Evolutionary conservation across 2,113 vertebrate species (phyloP).

Genomic region (Suricata suricatta): DNA sequence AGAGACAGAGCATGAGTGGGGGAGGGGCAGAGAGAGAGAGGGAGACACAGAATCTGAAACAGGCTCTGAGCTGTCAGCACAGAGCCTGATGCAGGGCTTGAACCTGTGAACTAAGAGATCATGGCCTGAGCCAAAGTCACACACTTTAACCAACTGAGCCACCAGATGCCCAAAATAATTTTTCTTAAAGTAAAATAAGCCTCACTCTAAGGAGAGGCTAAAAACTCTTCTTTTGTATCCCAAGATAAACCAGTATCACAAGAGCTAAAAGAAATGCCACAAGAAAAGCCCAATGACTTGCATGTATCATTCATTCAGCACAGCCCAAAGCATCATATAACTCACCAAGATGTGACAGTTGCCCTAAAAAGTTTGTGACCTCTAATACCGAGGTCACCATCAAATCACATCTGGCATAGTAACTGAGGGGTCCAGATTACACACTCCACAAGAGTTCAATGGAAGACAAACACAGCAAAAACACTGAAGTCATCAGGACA

Average conservation of each 20-base stretch:
- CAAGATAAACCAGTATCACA: not conserved
- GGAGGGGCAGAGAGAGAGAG: too few species aligned
- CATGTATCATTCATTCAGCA: not conserved
- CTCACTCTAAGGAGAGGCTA: not conserved
- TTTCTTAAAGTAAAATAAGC: not conserved
- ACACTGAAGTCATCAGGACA: not conserved
- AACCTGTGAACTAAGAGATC: too few species aligned
- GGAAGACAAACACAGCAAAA: not conserved
- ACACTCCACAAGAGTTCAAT: not conserved
- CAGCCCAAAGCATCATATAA: accelerated
- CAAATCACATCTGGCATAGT: not conserved
- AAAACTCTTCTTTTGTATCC: not conserved
- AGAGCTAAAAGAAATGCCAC: not conserved
- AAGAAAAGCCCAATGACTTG: not conserved
- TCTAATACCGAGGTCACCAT: not conserved
- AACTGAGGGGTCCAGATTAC: not conserved
- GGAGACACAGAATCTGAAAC: too few species aligned
- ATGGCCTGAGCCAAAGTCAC: too few species aligned
- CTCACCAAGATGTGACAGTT: accelerated
- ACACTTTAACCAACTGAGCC: too few species aligned
- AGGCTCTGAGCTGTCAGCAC: too few species aligned
- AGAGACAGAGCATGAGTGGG: too few species aligned
- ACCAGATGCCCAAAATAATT: not conserved
- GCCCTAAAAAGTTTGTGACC: accelerated
- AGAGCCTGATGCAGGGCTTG: too few species aligned